phyloP scores from a whole-genome alignment of 2,888 invertebrate genomes.

The Pinctada fucata region DNA sequence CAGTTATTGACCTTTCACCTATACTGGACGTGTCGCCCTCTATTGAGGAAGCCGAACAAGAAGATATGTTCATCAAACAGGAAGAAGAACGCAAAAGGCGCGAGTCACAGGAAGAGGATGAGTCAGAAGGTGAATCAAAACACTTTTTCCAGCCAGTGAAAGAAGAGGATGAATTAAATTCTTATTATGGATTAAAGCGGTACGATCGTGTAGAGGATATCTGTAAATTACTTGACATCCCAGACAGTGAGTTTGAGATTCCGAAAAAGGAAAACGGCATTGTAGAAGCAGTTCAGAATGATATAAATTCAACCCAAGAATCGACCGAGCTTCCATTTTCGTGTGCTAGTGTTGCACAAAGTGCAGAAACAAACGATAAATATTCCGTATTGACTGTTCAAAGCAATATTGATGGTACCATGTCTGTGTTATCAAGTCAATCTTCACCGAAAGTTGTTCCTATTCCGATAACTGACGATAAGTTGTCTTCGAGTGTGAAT shows the following conservation, averaged over 20 bases:
- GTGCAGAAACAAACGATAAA: no score
- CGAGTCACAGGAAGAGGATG: conserved; percentile 56
- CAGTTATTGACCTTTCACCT: conserved; percentile 77
- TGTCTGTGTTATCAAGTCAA: not conserved
- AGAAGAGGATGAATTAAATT: conserved; percentile 48
- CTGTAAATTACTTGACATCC: conserved; percentile 60
- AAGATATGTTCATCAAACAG: conserved; percentile 73
- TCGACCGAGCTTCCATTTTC: conserved; percentile 23
- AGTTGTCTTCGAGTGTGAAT: not conserved
- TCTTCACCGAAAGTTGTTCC: not conserved
- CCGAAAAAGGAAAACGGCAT: not conserved
- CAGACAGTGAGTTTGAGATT: conserved; percentile 25
- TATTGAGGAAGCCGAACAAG: conserved; percentile 76
- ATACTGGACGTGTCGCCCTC: conserved; percentile 78
- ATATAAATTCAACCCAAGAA: not conserved
- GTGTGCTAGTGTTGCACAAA: conserved; percentile 4
- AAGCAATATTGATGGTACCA: not conserved
- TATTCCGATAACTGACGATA: not conserved
- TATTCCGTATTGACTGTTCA: not conserved
- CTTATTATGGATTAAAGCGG: conserved; percentile 63
- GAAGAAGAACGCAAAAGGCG: conserved; percentile 64
- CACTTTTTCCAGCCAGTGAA: conserved; percentile 43
- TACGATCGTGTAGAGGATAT: conserved; percentile 73
- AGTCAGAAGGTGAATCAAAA: conserved; percentile 52
- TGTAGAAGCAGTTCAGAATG: not conserved